phyloP scores from a whole-genome alignment of 2,888 invertebrate genomes.

The Leptopilina drosophilae region DNA sequence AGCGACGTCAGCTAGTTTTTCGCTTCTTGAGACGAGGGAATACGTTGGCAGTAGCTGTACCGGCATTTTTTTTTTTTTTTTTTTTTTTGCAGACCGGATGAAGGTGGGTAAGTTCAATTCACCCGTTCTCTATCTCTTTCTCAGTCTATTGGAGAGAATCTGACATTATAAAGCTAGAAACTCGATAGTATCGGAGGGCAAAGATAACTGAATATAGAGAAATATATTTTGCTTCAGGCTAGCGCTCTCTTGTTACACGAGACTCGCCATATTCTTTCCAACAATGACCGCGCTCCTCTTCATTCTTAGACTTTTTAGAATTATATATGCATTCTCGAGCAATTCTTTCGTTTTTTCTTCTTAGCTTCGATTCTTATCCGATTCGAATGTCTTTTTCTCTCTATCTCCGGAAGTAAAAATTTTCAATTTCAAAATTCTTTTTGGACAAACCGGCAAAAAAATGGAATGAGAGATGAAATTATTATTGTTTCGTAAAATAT shows the following conservation, averaged over 20 bases:
- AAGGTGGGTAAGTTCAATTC: background rate
- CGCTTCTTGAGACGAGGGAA: conserved; percentile 27
- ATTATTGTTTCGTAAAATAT: too few relatives aligned
- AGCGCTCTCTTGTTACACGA: conserved; percentile 6
- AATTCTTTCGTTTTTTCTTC: background rate
- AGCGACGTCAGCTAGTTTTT: conserved; percentile 23
- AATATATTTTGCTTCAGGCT: conserved; percentile 23
- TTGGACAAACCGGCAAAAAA: too few relatives aligned
- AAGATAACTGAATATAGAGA: conserved; percentile 22
- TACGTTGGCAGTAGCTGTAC: background rate
- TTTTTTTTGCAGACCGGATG: conserved; percentile 21
- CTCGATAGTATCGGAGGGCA: background rate
- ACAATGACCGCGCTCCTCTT: background rate
- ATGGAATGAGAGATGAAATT: too few relatives aligned
- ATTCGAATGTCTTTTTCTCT: background rate
- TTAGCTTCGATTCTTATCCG: background rate
- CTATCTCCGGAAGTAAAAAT: too few relatives aligned
- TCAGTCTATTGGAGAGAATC: conserved; percentile 13
- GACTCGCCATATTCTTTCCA: conserved; percentile 4
- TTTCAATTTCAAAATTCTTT: too few relatives aligned
- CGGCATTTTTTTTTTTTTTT: conserved; percentile 10
- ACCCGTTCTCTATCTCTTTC: background rate
- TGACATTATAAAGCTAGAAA: conserved; percentile 26
- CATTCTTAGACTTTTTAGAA: background rate
- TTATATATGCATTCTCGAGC: background rate